These are phyloP conservation scores for Lysandra bellargus DNA, from an alignment of 2,888 invertebrate genomes.

Conservation along the genomic window DNA sequence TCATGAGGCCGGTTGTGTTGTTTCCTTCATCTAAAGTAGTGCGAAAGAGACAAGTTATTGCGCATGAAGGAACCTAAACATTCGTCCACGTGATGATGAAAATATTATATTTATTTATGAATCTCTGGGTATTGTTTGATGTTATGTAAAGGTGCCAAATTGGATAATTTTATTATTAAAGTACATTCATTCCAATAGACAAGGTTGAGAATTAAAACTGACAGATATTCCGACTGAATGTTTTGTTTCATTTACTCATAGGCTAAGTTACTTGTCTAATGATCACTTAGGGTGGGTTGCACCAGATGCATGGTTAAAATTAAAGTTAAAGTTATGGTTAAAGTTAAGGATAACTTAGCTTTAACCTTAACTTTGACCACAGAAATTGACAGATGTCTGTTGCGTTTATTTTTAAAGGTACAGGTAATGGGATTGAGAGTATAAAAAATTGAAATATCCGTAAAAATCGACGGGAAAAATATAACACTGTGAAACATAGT, in stretches of 20 bases:
- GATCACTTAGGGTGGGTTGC: too few relatives aligned
- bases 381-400: too few relatives aligned
- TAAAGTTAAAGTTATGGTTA: too few relatives aligned
- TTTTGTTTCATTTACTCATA: conserved; percentile 43
- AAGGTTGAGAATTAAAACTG: conserved; percentile 59
- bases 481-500: too few relatives aligned
- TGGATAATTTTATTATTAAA: conserved; percentile 52
- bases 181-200: conserved; percentile 69
- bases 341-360: too few relatives aligned
- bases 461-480: too few relatives aligned
- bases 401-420: too few relatives aligned
- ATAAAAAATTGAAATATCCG: too few relatives aligned
- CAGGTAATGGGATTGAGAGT: too few relatives aligned
- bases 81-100: conserved; percentile 61
- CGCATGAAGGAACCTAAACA: conserved; percentile 46
- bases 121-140: conserved; percentile 62
- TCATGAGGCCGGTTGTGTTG: neutral
- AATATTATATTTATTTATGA: conserved; percentile 68
- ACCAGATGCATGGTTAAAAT: too few relatives aligned
- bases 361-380: too few relatives aligned
- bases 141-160: conserved; percentile 64
- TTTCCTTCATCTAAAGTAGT: neutral
- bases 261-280: too few relatives aligned
- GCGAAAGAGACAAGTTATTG: conserved; percentile 63
- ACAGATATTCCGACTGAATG: conserved; percentile 73